phyloP scores from a whole-genome alignment of 2,113 vertebrate genomes.

The Ovis canadensis region DNA sequence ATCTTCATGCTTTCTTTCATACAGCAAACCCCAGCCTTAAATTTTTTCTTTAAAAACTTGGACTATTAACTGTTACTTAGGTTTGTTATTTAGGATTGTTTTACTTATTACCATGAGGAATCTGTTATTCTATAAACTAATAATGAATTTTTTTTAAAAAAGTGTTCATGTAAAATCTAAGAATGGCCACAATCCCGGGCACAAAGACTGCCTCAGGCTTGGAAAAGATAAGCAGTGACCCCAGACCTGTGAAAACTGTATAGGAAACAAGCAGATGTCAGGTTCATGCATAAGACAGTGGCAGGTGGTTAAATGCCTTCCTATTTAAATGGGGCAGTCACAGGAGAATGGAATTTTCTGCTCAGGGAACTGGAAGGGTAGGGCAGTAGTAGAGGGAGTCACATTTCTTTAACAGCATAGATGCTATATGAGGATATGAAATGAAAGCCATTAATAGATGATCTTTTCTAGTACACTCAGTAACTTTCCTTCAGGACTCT shows the following conservation, averaged over 20 bases:
- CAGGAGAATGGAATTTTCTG: constrained; percentile 45
- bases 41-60: constrained; percentile 10
- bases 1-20: neutral
- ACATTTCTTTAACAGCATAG: constrained; percentile 13
- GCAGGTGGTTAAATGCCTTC: constrained; percentile 31
- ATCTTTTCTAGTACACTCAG: neutral
- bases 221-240: neutral
- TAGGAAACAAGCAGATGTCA: constrained; percentile 12
- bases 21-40: neutral
- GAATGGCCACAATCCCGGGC: neutral
- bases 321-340: neutral
- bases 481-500: neutral
- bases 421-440: neutral
- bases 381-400: neutral
- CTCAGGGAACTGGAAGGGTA: neutral
- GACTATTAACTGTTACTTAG: neutral
- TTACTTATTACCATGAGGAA: neutral
- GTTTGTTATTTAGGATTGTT: neutral
- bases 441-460: neutral
- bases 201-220: neutral
- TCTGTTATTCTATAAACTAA: neutral
- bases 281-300: constrained; percentile 13
- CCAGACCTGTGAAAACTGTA: neutral
- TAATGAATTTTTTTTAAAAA: neutral
- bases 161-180: neutral